Conservation (phyloP, 2,113 vertebrate species). For the Cyanistes caeruleus region DNA sequence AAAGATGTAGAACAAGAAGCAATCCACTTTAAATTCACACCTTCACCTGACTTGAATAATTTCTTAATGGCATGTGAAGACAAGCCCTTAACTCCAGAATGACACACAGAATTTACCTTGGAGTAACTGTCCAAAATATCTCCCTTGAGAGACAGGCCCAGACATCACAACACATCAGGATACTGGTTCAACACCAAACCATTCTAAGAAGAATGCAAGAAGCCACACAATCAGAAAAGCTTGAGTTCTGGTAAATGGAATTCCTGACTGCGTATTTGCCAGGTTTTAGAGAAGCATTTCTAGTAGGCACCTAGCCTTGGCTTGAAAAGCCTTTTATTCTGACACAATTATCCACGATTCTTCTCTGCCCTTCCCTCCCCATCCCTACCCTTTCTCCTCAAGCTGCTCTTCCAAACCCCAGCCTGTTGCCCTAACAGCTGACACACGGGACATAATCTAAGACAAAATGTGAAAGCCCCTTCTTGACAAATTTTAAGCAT, state of each 20-base stretch:
- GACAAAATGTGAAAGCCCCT: not conserved
- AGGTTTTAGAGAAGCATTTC: not conserved
- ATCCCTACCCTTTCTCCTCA: not conserved
- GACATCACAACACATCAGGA: not conserved
- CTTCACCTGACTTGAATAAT: not conserved
- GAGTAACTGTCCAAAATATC: slow-evolving; percentile 1
- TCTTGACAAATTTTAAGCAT: not conserved
- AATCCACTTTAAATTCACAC: not conserved
- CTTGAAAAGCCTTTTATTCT: not conserved
- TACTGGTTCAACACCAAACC: not conserved
- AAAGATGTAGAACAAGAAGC: not conserved
- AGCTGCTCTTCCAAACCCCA: not conserved
- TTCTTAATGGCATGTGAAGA: slow-evolving; percentile 17
- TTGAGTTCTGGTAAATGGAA: not conserved
- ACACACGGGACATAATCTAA: not conserved
- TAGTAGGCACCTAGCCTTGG: not conserved
- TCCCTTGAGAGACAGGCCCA: not conserved
- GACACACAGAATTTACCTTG: not conserved
- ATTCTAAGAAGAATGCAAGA: not conserved
- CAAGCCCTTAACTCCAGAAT: slow-evolving; percentile 12
- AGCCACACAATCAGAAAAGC: not conserved
- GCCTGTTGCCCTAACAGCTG: not conserved
- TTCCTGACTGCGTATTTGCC: not conserved
- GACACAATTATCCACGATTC: not conserved
- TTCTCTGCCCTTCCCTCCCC: not conserved